Evolutionary conservation across 2,113 vertebrate species (phyloP), one percentile per base, ranked within the genome.

Genomic region (Candoia aspera): DNA sequence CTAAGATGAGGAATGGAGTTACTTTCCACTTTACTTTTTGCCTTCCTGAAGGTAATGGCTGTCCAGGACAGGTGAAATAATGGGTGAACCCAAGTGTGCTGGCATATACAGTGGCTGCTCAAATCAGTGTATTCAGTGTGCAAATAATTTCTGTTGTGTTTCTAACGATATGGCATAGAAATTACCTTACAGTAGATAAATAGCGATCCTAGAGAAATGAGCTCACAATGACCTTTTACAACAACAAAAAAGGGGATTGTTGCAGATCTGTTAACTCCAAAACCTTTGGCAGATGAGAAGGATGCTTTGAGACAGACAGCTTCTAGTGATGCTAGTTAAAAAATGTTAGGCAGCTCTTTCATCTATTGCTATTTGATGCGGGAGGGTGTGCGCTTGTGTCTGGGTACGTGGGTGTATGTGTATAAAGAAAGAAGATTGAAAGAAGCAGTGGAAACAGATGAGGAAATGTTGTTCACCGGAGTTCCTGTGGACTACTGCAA

Each of bases 161-260:
- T 88, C 57, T 62, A 83, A 84, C 33, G 26, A 87, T 53, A 59
- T 17, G 3, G 12, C 64, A 64, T n/a, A 64, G 49, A 42, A 13
- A 54, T 92, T 92, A 49, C 33, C 15, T 84, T 84, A 62, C n/a
- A 4, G 13, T 21, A 89, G 29, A 33, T 89, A 89, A 21, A 33
- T 89, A 89, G 29, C 64, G 54, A 79, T 42, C 37, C 26, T 92
- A 64, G 60, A 59, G 54, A n/a, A 89, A 84, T n/a, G 33, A 79
- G 42, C 29, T 49, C 57, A 89, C 29, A 60, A 53, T 54, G 46
- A 10, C 46, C 33, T 21, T 84, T 26, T 42, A 53, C 29, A 88
- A 88, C 58, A 49, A 29, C 10, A 10, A 21, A 19, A 54, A 62
- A 62, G 19, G 1, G 19, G 26, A 33, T 33, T 62, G 58, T 62